Evolutionary conservation across 30 jellyfish, hydroid and myxozoan species (phyloP), one percentile per base, ranked within the genome.

Genomic region (Aurelia sp.): DNA sequence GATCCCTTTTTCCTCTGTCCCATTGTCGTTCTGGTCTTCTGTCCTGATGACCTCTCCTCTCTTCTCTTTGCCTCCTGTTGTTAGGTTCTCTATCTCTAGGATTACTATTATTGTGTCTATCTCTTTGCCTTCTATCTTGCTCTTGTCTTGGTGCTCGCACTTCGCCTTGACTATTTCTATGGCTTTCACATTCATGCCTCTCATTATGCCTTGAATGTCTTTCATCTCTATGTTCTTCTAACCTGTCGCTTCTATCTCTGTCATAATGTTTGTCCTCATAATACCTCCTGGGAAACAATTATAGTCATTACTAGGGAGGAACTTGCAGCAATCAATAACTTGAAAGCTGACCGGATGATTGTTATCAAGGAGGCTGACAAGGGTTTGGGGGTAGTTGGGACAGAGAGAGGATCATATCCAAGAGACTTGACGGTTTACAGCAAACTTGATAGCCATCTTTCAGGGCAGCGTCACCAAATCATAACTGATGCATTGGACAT

Each of bases 1-100:
- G 35, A 8, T 17, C 53, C 71, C 22, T 22, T 52, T 69, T 82
- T 52, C 85, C 84, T 69, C 30, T 58, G 48, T 58, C 84, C 91
- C 86, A 83, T 40, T 71, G 74, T 48, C 86, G 58, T 20, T 50
- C 81, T 65, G 81, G 24, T 4, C 33, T 30, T 47, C 62, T 48
- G 48, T 40, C 19, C 87, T 22, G 13, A 16, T 61, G 63, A 50
- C 64, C 19, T 40, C 57, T 20, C n/a, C 70, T 30, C 70, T 74
- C 57, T 67, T 58, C 63, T 31, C 19, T 21, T 24, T 74, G 16
- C 38, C 63, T 41, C 90, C 55, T 44, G 55, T 8, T 13, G 9
- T 5, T 44, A 44, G 0, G 55, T 8, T 44, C 55, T 44, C 16
- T 0, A 44, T 44, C 55, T 44, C 55, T 44, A 44, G 55, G 9